A percentile compares a stretch with the other conserved stretches of the same genome.
Conservation (phyloP, 2,113 vertebrate genomes). For the Myotis davidii region DNA sequence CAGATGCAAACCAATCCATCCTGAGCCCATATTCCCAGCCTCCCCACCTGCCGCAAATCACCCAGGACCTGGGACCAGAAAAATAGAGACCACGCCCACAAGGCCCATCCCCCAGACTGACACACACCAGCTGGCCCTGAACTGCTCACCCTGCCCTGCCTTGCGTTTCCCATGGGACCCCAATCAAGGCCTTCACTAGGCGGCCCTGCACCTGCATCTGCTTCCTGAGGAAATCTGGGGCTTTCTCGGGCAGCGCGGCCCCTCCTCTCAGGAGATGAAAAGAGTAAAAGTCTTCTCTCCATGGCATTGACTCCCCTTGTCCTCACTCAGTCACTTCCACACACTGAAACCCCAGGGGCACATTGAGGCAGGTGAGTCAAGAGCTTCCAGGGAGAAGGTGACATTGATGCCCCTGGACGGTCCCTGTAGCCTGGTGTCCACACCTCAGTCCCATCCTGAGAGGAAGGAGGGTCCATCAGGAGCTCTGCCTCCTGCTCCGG, state of each 20-base stretch:
- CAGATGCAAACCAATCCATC: background rate
- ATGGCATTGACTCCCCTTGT: background rate
- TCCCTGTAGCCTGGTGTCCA: too few species aligned
- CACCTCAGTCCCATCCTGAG: background rate
- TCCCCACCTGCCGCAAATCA: background rate
- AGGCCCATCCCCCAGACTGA: too few species aligned
- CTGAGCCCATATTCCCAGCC: background rate
- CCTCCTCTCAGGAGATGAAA: too few species aligned
- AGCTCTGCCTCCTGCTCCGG: background rate
- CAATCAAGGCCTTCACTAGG: background rate
- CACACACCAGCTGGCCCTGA: fast-evolving
- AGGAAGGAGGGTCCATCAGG: background rate
- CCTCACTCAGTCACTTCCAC: background rate
- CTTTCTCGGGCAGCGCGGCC: too few species aligned
- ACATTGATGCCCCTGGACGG: background rate
- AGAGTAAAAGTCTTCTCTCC: background rate
- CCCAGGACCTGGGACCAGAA: background rate
- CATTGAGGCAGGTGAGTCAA: background rate
- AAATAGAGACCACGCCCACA: too few species aligned
- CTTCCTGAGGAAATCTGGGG: background rate
- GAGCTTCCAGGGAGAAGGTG: background rate
- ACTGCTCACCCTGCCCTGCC: too few species aligned
- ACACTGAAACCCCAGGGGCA: background rate
- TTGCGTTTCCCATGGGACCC: too few species aligned
- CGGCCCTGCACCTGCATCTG: background rate